Base-by-base conservation (phyloP, 2,797 vertebrate species). In the Parauchenoglanis ngamensis region DNA sequence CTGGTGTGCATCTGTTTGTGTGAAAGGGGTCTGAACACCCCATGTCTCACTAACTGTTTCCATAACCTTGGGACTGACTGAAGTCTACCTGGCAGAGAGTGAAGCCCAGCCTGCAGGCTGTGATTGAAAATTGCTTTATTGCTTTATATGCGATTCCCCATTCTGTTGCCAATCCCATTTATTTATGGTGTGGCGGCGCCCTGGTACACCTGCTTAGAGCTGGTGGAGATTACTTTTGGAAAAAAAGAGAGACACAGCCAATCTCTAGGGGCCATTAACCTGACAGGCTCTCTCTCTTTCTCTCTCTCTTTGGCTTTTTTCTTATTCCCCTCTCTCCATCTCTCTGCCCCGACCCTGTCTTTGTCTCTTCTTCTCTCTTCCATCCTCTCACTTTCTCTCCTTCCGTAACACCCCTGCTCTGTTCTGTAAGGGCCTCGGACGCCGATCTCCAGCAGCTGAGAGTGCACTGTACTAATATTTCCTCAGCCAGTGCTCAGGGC, bases 101-200 rank as follows among this genome's bases (percentile, higher is more conserved):
- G 90, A 90, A 84, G 91, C 90, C 90, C 91, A 87, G 85, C 89
- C 91, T 86, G 86, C 89, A 88, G 88, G 91, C 91, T 85, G 83
- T 92, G 94, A 95, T 94, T 95, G 95, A 94, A 95, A 95, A 95
- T 94, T 94, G 92, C 92, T 95, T 94, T 95, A 95, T 94, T 94
- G 93, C 94, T 94, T 94, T 92, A 92, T 93, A 94, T 94, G 92
- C 92, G 92, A 93, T 94, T 94, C 92, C 91, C 92, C 91, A 92
- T 94, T 95, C 93, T 93, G 92, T 91, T 90, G 93, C 93, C 93
- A 94, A 92, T 94, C 92, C 92, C 88, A 93, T 94, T 93, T 95
- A 94, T 95, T 95, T 95, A 95, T 94, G 92, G 92, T 94, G 93
- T 94, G 91, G 91, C 91, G 90, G 93, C n/a, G 91, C 87, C 80